A percentile compares a stretch with the other conserved stretches of the same genome.
Evolutionary conservation across 2,797 vertebrate species (phyloP).

Genomic region (Nannoperca obscura): DNA sequence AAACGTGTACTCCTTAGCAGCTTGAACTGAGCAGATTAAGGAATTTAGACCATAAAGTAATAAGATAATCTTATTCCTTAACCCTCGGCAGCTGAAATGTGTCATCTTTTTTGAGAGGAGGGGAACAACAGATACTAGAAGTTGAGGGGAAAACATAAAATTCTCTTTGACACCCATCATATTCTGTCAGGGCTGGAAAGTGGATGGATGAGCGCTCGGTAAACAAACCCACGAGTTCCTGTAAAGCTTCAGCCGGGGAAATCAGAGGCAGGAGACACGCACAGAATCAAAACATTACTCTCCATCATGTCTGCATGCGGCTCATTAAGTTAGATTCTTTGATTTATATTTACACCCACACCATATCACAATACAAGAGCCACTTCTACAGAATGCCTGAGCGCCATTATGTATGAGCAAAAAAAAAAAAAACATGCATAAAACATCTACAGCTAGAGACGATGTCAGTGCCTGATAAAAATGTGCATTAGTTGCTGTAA

Average conservation of each 20-base stretch:
- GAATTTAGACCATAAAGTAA: conserved; percentile 56
- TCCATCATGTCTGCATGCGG: conserved; percentile 10
- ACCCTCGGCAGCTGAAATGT: conserved; percentile 59
- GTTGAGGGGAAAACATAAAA: conserved; percentile 72
- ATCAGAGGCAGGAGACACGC: conserved; percentile 36
- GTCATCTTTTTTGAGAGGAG: conserved; percentile 47
- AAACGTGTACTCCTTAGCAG: conserved; percentile 48
- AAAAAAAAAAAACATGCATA: conserved; percentile 48
- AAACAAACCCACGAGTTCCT: conserved; percentile 74
- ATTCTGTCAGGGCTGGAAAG: conserved; percentile 55
- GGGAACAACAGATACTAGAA: conserved; percentile 41
- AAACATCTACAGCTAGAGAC: conserved; percentile 43
- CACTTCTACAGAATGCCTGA: neutral
- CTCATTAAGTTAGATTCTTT: conserved; percentile 36
- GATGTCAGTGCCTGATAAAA: conserved; percentile 23
- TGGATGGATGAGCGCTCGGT: conserved; percentile 55
- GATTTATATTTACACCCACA: conserved; percentile 56
- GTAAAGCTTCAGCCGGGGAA: conserved; percentile 45
- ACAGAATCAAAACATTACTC: conserved; percentile 38
- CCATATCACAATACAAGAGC: conserved; percentile 41
- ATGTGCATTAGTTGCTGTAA: conserved; percentile 16
- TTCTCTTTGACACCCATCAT: conserved; percentile 77
- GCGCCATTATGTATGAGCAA: conserved; percentile 16
- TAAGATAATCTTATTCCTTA: conserved; percentile 67
- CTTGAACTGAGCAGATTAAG: conserved; percentile 73